Conservation (phyloP, 2,888 invertebrate genomes). For the Hedychridium roseum region DNA sequence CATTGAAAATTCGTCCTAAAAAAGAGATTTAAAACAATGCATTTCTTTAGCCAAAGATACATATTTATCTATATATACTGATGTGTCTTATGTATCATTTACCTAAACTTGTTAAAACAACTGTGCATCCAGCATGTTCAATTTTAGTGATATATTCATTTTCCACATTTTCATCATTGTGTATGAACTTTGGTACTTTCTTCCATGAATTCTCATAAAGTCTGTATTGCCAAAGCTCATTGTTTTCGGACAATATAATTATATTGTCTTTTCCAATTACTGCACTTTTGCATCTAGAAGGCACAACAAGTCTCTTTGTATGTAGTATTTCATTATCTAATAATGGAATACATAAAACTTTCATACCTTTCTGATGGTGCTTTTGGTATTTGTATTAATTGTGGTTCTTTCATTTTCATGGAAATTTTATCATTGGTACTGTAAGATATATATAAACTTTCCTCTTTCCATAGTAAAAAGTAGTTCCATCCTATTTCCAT, state of each 20-base stretch:
- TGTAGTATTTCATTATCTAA: background rate
- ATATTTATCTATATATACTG: conserved; percentile 2
- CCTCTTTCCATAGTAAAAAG: conserved; percentile 50
- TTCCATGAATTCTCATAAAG: conserved; percentile 50
- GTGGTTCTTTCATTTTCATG: conserved; percentile 7
- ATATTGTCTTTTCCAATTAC: conserved; percentile 45
- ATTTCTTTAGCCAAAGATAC: too few species aligned
- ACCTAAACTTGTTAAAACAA: conserved; percentile 58
- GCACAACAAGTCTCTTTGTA: background rate
- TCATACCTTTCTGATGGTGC: conserved; percentile 34
- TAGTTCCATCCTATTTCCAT: conserved; percentile 59
- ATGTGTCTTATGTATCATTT: conserved; percentile 6
- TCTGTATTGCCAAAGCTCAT: conserved; percentile 53
- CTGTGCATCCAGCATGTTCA: conserved; percentile 42
- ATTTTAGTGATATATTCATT: conserved; percentile 49
- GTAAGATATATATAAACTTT: conserved; percentile 46
- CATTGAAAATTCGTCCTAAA: conserved; percentile 69
- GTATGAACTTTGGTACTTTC: conserved; percentile 46
- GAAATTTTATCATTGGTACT: too few species aligned
- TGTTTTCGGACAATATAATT: conserved; percentile 39
- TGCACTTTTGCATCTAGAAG: conserved; percentile 44
- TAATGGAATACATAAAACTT: too few species aligned
- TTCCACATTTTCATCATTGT: conserved; percentile 20
- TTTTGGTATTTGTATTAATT: conserved; percentile 43
- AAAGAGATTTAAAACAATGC: conserved; percentile 5